Evolutionary conservation across 2,113 vertebrate genomes (phyloP), one percentile per base, ranked within the genome.

Genomic region (Phoenicopterus ruber): DNA sequence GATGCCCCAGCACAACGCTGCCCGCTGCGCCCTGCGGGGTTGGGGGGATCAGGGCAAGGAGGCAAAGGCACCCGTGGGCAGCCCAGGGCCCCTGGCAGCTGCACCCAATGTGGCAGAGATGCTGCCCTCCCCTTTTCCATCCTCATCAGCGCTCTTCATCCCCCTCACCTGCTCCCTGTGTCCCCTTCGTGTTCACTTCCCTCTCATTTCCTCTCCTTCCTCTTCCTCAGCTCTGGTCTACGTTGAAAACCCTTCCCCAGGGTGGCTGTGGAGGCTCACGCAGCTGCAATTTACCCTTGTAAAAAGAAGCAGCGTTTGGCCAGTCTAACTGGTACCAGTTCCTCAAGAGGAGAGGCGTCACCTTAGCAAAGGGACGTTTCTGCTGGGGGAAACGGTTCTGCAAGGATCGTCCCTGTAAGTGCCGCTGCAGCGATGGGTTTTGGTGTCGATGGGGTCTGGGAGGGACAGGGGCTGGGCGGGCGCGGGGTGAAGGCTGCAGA

Each of bases 331-430:
- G 29, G 36, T 25, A 28, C 42, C 9, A 2, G 49, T 32, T 86
- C 58, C 62, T 66, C 6, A 0, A 7, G 0, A 29, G 29, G 11
- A 67, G 6, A 18, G n/a, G 12, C 0, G 2, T 14, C 55, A 6
- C 34, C 52, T 59, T 6, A 34, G 38, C n/a, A n/a, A 74, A 58
- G 44, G 46, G 57, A 17, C 3, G 0, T 19, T 74, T 65, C 38
- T 67, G 73, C 38, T 42, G 38, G 25, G 18, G 63, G 70, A 0
- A 82, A 14, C 2, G 2, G n/a, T 24, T 47, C 80, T 19, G 42
- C 4, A 6, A 42, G 55, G n/a, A 18, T 8, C 13, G 1, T 6
- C 63, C 47, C 47, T 1, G 13, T 32, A 8, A 31, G 63, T 24
- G 49, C 20, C 0, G 0, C 52, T 13, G 61, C 69, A 18, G 58